A percentile compares a stretch with the other conserved stretches of the same genome.
Conservation (phyloP, 2,797 vertebrate species). For the Chanos chanos region DNA sequence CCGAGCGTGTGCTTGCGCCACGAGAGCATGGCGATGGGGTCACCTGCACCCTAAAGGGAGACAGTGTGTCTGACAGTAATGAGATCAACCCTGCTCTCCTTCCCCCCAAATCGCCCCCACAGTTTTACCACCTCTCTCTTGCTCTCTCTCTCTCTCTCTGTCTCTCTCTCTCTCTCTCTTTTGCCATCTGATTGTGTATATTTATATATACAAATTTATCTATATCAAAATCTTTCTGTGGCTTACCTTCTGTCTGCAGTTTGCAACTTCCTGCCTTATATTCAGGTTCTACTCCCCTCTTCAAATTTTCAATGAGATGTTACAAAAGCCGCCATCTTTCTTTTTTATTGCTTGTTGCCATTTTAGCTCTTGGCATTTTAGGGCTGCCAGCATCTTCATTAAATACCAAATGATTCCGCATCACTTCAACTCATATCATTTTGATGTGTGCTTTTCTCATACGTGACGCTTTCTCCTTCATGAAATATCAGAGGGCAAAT, state of each 20-base stretch:
- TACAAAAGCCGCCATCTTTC: no score
- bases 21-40: constrained; percentile 28
- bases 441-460: not conserved
- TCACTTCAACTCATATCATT: no score
- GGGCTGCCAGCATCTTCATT: no score
- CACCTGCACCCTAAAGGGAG: constrained; percentile 46
- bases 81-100: constrained; percentile 62
- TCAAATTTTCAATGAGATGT: no score
- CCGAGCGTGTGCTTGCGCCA: constrained; percentile 59
- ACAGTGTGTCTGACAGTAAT: constrained; percentile 67
- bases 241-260: no score
- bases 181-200: no score
- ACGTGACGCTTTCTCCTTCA: not conserved
- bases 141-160: constrained; percentile 47
- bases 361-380: no score
- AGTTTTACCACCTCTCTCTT: constrained; percentile 38
- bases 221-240: not conserved
- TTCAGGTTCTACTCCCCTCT: no score
- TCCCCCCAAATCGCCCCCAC: constrained; percentile 14
- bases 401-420: no score
- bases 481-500: not conserved
- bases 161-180: constrained; percentile 5
- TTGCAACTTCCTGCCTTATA: no score
- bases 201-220: constrained; percentile 1
- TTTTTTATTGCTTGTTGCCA: no score